Evolutionary conservation across 2,113 vertebrate species (phyloP), one percentile per base, ranked within the genome.

Genomic region (Coturnix japonica): DNA sequence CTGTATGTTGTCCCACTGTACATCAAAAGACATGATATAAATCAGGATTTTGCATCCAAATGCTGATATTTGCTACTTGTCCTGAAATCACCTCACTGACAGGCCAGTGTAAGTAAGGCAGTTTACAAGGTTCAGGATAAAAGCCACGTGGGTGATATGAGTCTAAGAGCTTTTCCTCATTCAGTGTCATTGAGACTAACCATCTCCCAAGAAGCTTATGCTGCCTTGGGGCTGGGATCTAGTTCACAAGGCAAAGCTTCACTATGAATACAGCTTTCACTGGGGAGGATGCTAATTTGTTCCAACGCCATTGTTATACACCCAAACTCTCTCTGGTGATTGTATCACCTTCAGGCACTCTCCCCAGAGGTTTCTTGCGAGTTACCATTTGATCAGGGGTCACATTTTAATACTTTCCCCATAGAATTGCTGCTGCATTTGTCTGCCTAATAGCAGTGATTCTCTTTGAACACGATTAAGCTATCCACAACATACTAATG

Each of bases 401-500:
- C 84, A n/a, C 49, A 49, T 70, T 92, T 84, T 43, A 75, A 65
- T 47, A 15, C 10, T 75, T 37, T 33, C 49, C 44, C 25, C 53
- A 19, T 12, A 44, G 84, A 30, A 75, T 15, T 47, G 70, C 80
- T 89, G 83, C 83, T 93, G 73, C 53, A 11, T 92, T 47, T 81
- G n/a, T 35, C 89, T 92, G 6, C 71, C 72, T 84, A 85, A 69
- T 69, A 84, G 53, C 37, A 76, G 88, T 12, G 71, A 85, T 65
- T 59, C n/a, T 77, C 90, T 92, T 92, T 71, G 57, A 77, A 90
- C 61, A n/a, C 17, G 83, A 89, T 77, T 64, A 39, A 43, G 57
- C 74, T 79, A 84, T 57, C 86, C 54, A 79, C 91, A 88, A 81
- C 74, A 81, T 53, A 47, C 35, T 91, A 84, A 95, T 81, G 81